phyloP scores from a whole-genome alignment of 2,113 vertebrate species.

The Aspidoscelis tigris region DNA sequence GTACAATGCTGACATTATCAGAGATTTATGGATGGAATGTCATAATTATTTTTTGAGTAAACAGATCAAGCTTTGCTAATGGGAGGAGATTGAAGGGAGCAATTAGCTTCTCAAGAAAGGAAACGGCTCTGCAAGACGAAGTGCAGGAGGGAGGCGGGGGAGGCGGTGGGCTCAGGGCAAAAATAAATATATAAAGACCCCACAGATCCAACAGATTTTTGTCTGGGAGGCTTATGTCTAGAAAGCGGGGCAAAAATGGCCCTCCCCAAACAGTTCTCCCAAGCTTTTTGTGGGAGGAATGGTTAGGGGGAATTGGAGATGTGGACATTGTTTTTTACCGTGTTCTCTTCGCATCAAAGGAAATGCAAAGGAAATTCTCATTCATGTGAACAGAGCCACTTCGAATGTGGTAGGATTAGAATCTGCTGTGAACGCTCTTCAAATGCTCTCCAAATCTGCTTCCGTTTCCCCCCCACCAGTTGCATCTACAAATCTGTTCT shows the following conservation, averaged over 20 bases:
- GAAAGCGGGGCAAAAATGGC: not conserved
- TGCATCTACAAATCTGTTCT: too few relatives aligned
- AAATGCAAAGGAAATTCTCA: too few relatives aligned
- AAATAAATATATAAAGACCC: constrained; percentile 78
- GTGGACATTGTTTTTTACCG: too few relatives aligned
- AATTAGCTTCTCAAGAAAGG: constrained; percentile 86
- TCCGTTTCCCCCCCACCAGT: too few relatives aligned
- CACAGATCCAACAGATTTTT: constrained; percentile 87
- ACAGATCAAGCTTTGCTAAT: constrained; percentile 87
- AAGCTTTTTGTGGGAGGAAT: not conserved
- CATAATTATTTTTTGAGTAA: constrained; percentile 87
- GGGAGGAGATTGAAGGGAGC: constrained; percentile 86
- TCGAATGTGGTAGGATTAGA: too few relatives aligned
- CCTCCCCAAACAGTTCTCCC: not conserved
- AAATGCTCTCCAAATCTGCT: too few relatives aligned
- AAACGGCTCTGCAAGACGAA: constrained; percentile 78
- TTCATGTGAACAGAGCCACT: too few relatives aligned
- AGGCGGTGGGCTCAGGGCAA: constrained; percentile 78
- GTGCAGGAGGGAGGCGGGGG: constrained; percentile 57
- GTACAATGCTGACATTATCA: constrained; percentile 86
- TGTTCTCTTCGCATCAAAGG: too few relatives aligned
- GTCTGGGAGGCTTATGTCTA: constrained; percentile 79
- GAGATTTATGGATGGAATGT: constrained; percentile 93
- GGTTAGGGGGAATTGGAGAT: too few relatives aligned
- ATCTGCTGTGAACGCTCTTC: too few relatives aligned